A percentile compares a stretch with the other conserved stretches of the same genome.
phyloP scores from a whole-genome alignment of 2,797 vertebrate species.

The Sebastes kiyomatsui region DNA sequence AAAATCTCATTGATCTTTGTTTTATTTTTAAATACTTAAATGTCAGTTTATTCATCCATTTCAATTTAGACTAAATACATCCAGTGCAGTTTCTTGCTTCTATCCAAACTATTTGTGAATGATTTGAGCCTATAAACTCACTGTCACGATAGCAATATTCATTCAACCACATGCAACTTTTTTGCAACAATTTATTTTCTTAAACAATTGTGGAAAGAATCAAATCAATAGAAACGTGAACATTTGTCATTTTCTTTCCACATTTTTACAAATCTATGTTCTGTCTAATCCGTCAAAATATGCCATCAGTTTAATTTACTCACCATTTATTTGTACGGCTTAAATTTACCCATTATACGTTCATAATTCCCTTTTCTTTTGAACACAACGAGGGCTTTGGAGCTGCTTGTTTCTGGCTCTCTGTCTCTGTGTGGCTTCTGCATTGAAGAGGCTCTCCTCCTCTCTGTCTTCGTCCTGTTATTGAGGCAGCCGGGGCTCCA shows the following conservation, averaged over 20 bases:
- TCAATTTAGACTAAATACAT: background rate
- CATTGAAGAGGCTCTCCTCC: constrained; percentile 7
- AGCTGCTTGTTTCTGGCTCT: background rate
- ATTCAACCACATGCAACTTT: background rate
- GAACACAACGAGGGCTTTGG: background rate
- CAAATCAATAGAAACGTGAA: background rate
- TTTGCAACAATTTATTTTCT: background rate
- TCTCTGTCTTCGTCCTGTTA: constrained; percentile 5
- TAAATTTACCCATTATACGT: background rate
- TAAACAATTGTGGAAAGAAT: background rate
- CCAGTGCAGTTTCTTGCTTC: background rate
- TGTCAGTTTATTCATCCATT: background rate
- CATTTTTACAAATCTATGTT: background rate
- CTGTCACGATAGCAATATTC: background rate
- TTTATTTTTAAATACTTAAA: background rate
- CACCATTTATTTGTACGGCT: constrained; percentile 7
- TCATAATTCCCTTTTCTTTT: background rate
- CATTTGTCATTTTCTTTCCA: background rate
- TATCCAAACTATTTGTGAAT: background rate
- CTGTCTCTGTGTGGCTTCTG: constrained; percentile 4
- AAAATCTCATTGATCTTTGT: background rate
- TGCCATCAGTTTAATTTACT: constrained; percentile 26
- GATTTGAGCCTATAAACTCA: background rate
- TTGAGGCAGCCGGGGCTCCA: constrained; percentile 62
- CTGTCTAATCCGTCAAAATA: background rate